Evolutionary conservation across 2,113 vertebrate species (phyloP).

Genomic region (Psephotus haematonotus): DNA sequence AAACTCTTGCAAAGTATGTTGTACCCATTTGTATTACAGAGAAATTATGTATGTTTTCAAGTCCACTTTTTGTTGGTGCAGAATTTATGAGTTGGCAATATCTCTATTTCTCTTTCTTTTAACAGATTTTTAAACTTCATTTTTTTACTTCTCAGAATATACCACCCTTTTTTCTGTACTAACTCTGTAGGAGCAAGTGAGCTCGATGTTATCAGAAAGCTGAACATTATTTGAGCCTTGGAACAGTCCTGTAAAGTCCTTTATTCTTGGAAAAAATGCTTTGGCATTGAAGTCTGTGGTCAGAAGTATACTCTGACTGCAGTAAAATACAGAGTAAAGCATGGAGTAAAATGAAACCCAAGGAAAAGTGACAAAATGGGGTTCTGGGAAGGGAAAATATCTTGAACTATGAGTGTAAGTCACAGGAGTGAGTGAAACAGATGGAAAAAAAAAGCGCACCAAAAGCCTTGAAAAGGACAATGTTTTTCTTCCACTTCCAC

Average conservation of each 20-base stretch:
- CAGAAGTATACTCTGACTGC: neutral
- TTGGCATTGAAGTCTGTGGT: neutral
- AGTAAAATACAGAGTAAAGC: neutral
- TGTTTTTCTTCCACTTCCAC: neutral
- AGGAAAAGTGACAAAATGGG: neutral
- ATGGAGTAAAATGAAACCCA: neutral
- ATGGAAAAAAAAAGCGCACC: neutral
- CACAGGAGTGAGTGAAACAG: neutral
- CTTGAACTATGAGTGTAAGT: neutral
- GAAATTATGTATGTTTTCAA: slow-evolving; percentile 30
- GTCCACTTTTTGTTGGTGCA: slow-evolving; percentile 1
- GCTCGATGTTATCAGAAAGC: neutral
- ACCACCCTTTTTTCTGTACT: neutral
- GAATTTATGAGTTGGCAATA: neutral
- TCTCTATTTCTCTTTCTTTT: neutral
- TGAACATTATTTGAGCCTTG: neutral
- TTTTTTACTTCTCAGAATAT: neutral
- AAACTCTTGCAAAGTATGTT: slow-evolving; percentile 18
- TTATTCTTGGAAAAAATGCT: neutral
- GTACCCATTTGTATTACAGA: slow-evolving; percentile 38
- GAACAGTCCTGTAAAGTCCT: neutral
- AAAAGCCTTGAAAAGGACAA: neutral
- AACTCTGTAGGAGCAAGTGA: neutral
- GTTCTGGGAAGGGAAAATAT: neutral
- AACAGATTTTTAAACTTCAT: neutral